These are phyloP conservation scores for Nipponia nippon DNA, from an alignment of 2,113 vertebrate genomes.

Conservation along the genomic window DNA sequence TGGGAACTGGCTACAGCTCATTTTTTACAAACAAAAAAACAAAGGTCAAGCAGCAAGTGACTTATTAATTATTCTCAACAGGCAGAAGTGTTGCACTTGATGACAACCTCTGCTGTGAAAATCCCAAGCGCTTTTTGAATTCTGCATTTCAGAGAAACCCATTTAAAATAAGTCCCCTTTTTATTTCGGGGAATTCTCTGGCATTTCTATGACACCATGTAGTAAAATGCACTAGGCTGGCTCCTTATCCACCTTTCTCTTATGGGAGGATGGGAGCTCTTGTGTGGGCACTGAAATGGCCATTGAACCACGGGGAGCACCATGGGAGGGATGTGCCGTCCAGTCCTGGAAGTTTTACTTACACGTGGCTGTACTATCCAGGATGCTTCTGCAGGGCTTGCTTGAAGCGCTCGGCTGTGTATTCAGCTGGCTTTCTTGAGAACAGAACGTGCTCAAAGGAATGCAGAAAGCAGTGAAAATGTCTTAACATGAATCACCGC, in stretches of 20 bases:
- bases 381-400: neutral
- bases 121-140: neutral
- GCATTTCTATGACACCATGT: neutral
- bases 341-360: neutral
- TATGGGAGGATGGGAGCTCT: neutral
- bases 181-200: neutral
- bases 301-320: neutral
- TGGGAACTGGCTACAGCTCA: neutral
- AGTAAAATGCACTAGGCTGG: neutral
- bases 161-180: neutral
- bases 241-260: neutral
- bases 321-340: neutral
- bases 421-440: neutral
- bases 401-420: neutral
- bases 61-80: neutral
- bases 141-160: neutral
- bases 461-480: neutral
- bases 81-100: neutral
- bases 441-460: neutral
- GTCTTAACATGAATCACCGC: neutral
- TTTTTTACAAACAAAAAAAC: neutral
- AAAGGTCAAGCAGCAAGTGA: neutral
- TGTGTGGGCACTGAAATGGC: neutral
- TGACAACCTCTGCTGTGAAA: neutral
- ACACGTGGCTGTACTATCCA: rapidly evolving